Base-by-base conservation (phyloP, 2,797 vertebrate species). In the Erethizon dorsatum region DNA sequence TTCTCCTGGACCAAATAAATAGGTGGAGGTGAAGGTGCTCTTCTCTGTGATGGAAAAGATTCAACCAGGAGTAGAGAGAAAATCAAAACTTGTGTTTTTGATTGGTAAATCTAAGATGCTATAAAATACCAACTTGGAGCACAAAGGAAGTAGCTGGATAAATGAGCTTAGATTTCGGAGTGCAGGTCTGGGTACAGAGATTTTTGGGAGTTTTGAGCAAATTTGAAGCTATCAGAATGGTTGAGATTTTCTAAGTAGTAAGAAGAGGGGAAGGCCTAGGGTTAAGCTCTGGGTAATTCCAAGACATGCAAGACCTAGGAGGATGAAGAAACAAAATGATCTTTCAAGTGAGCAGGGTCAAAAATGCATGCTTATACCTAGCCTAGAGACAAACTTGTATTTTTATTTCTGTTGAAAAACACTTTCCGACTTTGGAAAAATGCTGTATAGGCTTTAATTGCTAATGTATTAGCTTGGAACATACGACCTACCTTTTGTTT, bases 341-440 rank as follows among this genome's bases (percentile, higher is more conserved):
- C 57, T 41, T 82, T n/a, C 57, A 31, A 5, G 26, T 78, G 73
- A 82, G 57, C 83, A 95, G 45, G 47, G 7, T 47, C 65, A 26
- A 82, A 6, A 80, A n/a, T 28, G 54, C 4, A 24, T 65, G 9
- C 45, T 78, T 86, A 83, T 89, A 26, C 54, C 6, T n/a, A 83
- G 73, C 24, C 9, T 71, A n/a, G 78, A 91, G 95, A 92, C 3
- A 13, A 85, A 82, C n/a, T 41, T 65, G 17, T 33, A 33, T 61
- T 90, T 94, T 65, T 87, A n/a, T 61, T 41, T 65, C 79, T 73
- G 20, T 54, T 67, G 63, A 95, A 85, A 95, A 93, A 65, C 8
- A 56, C n/a, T 31, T 86, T 57, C 63, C 14, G 6, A 59, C 20
- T 80, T 90, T 94, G 71, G 54, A 57, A 84, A 7, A 86, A 75